A percentile compares a stretch with the other conserved stretches of the same genome.
Conservation (phyloP, 2,113 vertebrate genomes). For the Peromyscus leucopus region DNA sequence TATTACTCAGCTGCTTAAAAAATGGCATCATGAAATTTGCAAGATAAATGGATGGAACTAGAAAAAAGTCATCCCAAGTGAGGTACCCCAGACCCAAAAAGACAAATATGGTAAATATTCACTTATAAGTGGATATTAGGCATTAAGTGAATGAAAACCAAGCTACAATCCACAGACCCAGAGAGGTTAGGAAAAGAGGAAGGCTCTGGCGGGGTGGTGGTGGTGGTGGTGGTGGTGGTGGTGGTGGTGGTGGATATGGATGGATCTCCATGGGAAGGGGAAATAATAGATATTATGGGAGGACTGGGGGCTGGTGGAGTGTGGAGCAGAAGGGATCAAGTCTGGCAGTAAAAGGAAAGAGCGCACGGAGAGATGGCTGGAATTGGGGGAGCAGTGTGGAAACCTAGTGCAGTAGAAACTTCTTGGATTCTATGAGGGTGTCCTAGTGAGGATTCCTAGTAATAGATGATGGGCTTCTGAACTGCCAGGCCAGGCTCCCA, state of each 20-base stretch:
- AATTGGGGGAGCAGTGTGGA: neutral
- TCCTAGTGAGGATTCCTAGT: neutral
- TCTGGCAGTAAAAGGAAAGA: neutral
- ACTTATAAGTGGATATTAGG: neutral
- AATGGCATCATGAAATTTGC: neutral
- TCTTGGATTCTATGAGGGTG: neutral
- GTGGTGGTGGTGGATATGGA: too few relatives aligned
- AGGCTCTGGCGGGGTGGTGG: neutral
- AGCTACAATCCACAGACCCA: neutral
- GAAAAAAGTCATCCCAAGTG: neutral
- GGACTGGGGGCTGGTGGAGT: neutral
- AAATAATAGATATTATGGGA: neutral
- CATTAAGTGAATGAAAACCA: neutral
- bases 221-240: too few relatives aligned
- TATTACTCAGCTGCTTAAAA: neutral
- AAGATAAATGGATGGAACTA: neutral
- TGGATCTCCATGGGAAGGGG: neutral
- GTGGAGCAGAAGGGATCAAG: neutral
- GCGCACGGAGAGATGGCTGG: neutral
- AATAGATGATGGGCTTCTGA: neutral
- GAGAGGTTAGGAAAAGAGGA: neutral
- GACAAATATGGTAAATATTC: neutral
- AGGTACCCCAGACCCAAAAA: neutral
- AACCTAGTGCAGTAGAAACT: neutral
- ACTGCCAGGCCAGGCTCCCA: neutral